These are phyloP conservation scores for Bostrychus sinensis DNA, from an alignment of 2,113 vertebrate genomes.

Conservation along the genomic window DNA sequence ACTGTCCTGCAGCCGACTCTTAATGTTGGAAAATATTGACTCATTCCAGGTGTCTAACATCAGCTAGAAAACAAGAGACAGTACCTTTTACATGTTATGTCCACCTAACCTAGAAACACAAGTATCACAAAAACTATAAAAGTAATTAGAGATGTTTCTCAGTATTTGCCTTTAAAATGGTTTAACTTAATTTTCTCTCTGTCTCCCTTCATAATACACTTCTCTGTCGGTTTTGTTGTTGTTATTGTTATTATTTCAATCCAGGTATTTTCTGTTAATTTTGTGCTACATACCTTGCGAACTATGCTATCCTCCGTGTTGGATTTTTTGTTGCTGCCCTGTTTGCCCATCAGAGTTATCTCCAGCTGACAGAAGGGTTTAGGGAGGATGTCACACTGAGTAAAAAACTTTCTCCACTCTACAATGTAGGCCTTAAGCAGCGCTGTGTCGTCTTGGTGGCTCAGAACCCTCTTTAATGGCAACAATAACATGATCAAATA, in stretches of 20 bases:
- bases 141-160: background rate
- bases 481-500: conserved; percentile 5
- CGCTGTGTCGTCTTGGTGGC: conserved; percentile 96
- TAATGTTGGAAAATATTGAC: conserved; percentile 98
- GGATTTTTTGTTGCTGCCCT: conserved; percentile 97
- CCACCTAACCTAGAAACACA: background rate
- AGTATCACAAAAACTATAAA: background rate
- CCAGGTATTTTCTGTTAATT: background rate
- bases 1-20: conserved; percentile 95
- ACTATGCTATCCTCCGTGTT: conserved; percentile 98
- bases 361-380: conserved; percentile 93
- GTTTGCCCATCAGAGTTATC: conserved; percentile 96
- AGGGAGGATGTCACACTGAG: conserved; percentile 85
- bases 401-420: conserved; percentile 94
- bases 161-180: too few species aligned
- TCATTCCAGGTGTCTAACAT: conserved; percentile 99
- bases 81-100: background rate
- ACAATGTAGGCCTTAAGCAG: conserved; percentile 96
- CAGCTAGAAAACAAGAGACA: conserved; percentile 74
- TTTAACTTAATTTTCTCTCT: too few species aligned
- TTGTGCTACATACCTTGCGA: conserved; percentile 84
- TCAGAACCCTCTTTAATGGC: conserved; percentile 87
- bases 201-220: background rate
- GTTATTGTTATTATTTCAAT: background rate
- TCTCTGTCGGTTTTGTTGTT: too few species aligned